These are phyloP conservation scores for Antechinus flavipes DNA, from an alignment of 2,113 vertebrate species.

Conservation along the genomic window DNA sequence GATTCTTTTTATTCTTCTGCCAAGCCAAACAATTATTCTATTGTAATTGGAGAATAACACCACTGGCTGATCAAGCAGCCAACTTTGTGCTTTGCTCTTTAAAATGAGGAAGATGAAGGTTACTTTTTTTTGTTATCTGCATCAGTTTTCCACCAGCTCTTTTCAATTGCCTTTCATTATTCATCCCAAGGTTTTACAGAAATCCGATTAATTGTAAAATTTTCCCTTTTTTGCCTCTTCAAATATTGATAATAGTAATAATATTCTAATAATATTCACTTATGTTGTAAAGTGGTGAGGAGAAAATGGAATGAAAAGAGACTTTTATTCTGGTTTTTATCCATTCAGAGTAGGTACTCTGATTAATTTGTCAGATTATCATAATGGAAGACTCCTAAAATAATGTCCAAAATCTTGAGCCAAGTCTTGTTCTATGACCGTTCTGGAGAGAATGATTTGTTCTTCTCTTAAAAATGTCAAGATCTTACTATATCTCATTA, in stretches of 20 bases:
- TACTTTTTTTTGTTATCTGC: constrained; percentile 17
- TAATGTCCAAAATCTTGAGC: background rate
- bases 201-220: background rate
- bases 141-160: background rate
- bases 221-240: background rate
- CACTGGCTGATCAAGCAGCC: background rate
- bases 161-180: constrained; percentile 23
- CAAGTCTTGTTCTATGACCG: background rate
- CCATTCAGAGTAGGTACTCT: background rate
- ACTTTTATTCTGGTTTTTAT: background rate
- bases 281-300: background rate
- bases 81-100: constrained; percentile 36
- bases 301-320: background rate
- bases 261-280: background rate
- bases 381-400: background rate
- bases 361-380: background rate
- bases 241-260: too few species aligned
- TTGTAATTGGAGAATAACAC: constrained; percentile 55
- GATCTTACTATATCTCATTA: background rate
- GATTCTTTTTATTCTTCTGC: constrained; percentile 71
- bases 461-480: background rate
- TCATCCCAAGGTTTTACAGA: constrained; percentile 35
- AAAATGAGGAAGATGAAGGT: constrained; percentile 3
- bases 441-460: background rate
- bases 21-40: constrained; percentile 80